A percentile compares a stretch with the other conserved stretches of the same genome.
These are phyloP conservation scores for Anoplophora glabripennis DNA, from an alignment of 1,140 invertebrate species.

Conservation along the genomic window DNA sequence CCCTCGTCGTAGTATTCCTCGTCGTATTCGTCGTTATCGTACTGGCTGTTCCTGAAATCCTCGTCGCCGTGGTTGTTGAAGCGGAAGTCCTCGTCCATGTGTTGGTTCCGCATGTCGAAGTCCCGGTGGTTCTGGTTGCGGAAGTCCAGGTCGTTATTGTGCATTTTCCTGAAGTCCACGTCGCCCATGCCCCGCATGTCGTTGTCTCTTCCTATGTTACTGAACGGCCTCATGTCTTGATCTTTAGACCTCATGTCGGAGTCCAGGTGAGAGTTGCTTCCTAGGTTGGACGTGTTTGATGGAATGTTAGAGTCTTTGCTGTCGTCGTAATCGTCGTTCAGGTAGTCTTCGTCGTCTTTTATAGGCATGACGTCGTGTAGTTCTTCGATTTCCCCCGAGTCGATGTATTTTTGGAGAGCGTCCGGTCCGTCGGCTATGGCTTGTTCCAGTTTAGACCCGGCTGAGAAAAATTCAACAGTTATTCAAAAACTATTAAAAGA, in stretches of 20 bases:
- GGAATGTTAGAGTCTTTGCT: slow-evolving; percentile 1
- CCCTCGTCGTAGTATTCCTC: slow-evolving; percentile 24
- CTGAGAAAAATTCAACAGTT: slow-evolving; percentile 49
- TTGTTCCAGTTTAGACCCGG: slow-evolving; percentile 69
- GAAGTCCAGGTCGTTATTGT: slow-evolving; percentile 18
- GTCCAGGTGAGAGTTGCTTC: slow-evolving; percentile 17
- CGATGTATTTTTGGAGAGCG: slow-evolving; percentile 70
- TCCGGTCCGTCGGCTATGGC: slow-evolving; percentile 73
- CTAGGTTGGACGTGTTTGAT: slow-evolving; percentile 7
- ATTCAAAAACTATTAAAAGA: too few relatives aligned
- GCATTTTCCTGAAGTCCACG: slow-evolving; percentile 27
- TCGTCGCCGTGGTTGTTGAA: slow-evolving; percentile 30
- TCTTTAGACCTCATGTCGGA: slow-evolving; percentile 32
- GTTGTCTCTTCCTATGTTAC: slow-evolving; percentile 24
- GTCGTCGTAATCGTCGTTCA: slow-evolving; percentile 43
- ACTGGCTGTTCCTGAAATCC: slow-evolving; percentile 30
- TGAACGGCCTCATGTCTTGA: slow-evolving; percentile 32
- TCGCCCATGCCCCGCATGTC: slow-evolving; percentile 28
- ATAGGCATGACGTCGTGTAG: slow-evolving; percentile 69
- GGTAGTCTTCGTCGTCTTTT: slow-evolving; percentile 57
- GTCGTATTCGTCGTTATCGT: slow-evolving; percentile 10
- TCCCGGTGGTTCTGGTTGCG: slow-evolving; percentile 20
- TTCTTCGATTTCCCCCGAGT: slow-evolving; percentile 75
- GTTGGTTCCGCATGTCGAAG: slow-evolving; percentile 24
- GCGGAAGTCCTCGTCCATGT: slow-evolving; percentile 16